Evolutionary conservation across 2,113 vertebrate genomes (phyloP).

Genomic region (Rattus norvegicus): GRCr8 NC_086039.1:69014501-69015000

Average conservation of each 20-base stretch:
- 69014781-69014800: not conserved
- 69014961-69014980: not conserved
- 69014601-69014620: constrained; percentile 32
- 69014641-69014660: not conserved
- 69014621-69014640: not conserved
- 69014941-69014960: not conserved
- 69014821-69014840: not conserved
- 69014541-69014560: not conserved
- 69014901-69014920: not conserved
- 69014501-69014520: not conserved
- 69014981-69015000: not conserved
- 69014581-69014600: not conserved
- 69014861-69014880: not conserved
- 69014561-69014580: not conserved
- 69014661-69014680: not conserved
- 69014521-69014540: not conserved
- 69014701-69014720: not conserved
- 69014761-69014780: not conserved
- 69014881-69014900: not conserved
- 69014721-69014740: not conserved
- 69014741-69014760: not conserved
- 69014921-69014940: not conserved
- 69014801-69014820: not conserved
- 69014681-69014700: not conserved
- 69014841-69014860: not conserved